phyloP scores from a whole-genome alignment of 2,797 vertebrate genomes.

The Atherinosoma microstoma region DNA sequence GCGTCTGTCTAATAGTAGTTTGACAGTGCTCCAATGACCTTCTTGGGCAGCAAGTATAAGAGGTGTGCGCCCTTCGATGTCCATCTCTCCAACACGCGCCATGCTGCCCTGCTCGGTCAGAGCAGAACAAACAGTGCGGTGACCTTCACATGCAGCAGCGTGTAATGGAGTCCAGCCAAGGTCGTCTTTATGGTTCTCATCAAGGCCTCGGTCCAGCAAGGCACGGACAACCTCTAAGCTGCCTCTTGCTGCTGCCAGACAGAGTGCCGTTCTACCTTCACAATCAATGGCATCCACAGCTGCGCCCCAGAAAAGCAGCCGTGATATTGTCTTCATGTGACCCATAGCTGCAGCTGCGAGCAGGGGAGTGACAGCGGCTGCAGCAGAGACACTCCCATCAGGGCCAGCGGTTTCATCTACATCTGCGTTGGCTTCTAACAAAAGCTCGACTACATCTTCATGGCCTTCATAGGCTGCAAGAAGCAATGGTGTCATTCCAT shows the following conservation, averaged over 20 bases:
- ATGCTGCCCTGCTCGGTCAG: constrained; percentile 84
- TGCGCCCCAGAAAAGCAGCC: constrained; percentile 87
- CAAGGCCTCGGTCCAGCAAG: constrained; percentile 85
- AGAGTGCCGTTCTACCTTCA: constrained; percentile 86
- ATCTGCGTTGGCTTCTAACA: constrained; percentile 86
- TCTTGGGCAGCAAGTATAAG: constrained; percentile 87
- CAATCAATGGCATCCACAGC: constrained; percentile 84
- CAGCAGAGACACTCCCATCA: constrained; percentile 59
- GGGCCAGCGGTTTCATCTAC: constrained; percentile 81
- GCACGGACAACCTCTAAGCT: constrained; percentile 81
- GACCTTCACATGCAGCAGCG: constrained; percentile 86
- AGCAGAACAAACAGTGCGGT: constrained; percentile 77
- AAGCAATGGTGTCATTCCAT: constrained; percentile 86
- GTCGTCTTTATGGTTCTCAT: constrained; percentile 88
- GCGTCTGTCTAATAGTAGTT: constrained; percentile 82
- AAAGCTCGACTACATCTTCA: constrained; percentile 84
- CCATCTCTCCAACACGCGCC: constrained; percentile 83
- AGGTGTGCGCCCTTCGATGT: constrained; percentile 84
- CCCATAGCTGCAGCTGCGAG: constrained; percentile 87
- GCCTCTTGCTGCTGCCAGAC: constrained; percentile 83
- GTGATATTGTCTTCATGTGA: constrained; percentile 80
- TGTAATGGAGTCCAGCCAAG: constrained; percentile 89
- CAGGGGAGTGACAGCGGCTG: constrained; percentile 81
- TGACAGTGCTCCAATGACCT: constrained; percentile 80
- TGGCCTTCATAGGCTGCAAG: constrained; percentile 87